Percentiles rank a stretch among this genome's conserved stretches.
Evolutionary conservation across 2,113 vertebrate species (phyloP).

Genomic region (Scortum barcoo): DNA sequence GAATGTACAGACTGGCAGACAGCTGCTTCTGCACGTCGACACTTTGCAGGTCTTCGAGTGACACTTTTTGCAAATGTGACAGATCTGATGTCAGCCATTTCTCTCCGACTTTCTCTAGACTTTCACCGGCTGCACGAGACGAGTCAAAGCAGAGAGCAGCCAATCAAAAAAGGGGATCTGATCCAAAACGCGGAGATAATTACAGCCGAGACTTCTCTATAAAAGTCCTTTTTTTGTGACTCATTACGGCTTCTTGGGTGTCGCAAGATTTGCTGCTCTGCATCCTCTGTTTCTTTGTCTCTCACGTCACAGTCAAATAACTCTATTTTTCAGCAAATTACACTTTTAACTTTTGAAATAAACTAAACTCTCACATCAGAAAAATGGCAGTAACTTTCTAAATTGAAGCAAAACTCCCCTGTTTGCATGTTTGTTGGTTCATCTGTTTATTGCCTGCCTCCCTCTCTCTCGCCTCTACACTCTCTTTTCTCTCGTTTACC

Average conservation of each 20-base stretch:
- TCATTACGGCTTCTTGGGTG: constrained; percentile 19
- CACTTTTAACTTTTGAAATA: background rate
- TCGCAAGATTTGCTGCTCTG: constrained; percentile 1
- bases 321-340: background rate
- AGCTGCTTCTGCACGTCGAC: background rate
- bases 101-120: background rate
- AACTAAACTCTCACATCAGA: too few species aligned
- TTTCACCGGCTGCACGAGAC: background rate
- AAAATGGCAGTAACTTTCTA: too few species aligned
- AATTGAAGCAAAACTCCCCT: background rate
- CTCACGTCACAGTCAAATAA: background rate
- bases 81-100: background rate
- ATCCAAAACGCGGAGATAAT: constrained; percentile 48
- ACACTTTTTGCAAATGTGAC: background rate
- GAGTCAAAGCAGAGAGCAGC: constrained; percentile 7
- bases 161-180: constrained; percentile 10
- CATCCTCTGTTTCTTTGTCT: background rate
- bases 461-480: too few species aligned
- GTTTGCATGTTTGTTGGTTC: background rate
- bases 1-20: background rate
- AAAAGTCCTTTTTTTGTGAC: constrained; percentile 49
- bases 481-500: background rate
- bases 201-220: constrained; percentile 36
- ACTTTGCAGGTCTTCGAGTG: background rate
- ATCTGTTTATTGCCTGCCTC: too few species aligned